Evolutionary conservation across 2,888 invertebrate species (phyloP).

Genomic region (Ditula angustiorana): DNA sequence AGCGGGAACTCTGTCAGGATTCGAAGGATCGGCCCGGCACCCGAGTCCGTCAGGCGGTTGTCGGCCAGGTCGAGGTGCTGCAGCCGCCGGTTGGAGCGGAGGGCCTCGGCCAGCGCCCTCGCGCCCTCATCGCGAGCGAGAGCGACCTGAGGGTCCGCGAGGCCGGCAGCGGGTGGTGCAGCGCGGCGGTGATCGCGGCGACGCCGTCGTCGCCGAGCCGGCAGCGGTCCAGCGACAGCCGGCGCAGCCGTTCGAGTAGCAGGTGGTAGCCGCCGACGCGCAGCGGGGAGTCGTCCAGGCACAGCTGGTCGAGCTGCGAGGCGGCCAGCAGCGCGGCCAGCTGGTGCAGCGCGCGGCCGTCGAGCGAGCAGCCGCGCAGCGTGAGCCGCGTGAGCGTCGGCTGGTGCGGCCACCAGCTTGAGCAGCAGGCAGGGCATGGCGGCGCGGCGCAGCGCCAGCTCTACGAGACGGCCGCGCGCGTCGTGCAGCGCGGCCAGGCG

Average conservation of each 20-base stretch:
- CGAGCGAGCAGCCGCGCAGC: constrained; percentile 42
- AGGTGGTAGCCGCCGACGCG: constrained; percentile 43
- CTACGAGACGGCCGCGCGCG: constrained; percentile 41
- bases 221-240: constrained; percentile 51
- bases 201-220: constrained; percentile 47
- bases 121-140: constrained; percentile 48
- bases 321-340: constrained; percentile 42
- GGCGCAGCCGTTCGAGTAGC: constrained; percentile 46
- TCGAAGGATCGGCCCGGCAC: constrained; percentile 45
- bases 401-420: constrained; percentile 50
- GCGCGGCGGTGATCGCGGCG: constrained; percentile 41
- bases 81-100: constrained; percentile 51
- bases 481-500: constrained; percentile 38
- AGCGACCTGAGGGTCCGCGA: constrained; percentile 40
- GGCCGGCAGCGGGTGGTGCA: constrained; percentile 48
- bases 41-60: constrained; percentile 49
- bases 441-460: constrained; percentile 43
- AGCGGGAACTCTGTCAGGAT: constrained; percentile 47
- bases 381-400: constrained; percentile 43
- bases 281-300: constrained; percentile 51
- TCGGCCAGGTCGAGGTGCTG: constrained; percentile 51
- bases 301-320: constrained; percentile 50
- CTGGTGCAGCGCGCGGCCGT: constrained; percentile 44
- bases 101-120: constrained; percentile 44
- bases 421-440: constrained; percentile 48